Evolutionary conservation across 2,797 vertebrate genomes (phyloP), one percentile per base, ranked within the genome.

Genomic region (Corythornis leucogaster): DNA sequence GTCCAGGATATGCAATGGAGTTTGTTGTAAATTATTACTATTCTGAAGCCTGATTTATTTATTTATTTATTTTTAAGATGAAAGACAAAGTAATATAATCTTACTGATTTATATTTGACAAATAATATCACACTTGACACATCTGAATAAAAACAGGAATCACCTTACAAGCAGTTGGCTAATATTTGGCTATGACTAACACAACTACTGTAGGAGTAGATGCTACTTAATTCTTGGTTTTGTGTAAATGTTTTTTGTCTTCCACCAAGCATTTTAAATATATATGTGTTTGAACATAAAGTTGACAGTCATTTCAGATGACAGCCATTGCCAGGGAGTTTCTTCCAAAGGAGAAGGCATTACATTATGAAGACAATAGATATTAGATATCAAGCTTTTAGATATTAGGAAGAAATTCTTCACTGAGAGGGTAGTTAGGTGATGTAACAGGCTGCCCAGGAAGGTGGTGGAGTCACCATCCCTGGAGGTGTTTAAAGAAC

Each of bases 91-190:
- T 70, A 68, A 7, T 75, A 50, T 61, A 76, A 30, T 38, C 35
- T 46, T 84, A 46, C 61, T 93, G 69, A 79, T 93, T 85, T 85
- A 75, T 40, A n/a, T 64, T 90, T 95, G 86, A 90, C 71, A 90
- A 93, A 86, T 59, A 8, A 4, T 38, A 66, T 94, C 54, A 74
- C 25, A 64, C 12, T 42, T 79, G 62, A 87, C 31, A 31, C 28
- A 51, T 48, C 33, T 64, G 64, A 42, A 48, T 69, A 67, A 76
- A 88, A 73, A 5, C 25, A 40, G 59, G 62, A 91, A 69, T 94
- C 19, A 48, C 48, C 69, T 48, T 19, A 58, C 57, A 16, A 70
- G 15, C n/a, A 42, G 59, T n/a, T 86, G 48, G 17, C 43, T 88
- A 43, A 63, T 79, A 14, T 92, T 95, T 82, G 42, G 9, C 26